Evolutionary conservation across 2,888 invertebrate genomes (phyloP).

Genomic region (Julus scandinavius): DNA sequence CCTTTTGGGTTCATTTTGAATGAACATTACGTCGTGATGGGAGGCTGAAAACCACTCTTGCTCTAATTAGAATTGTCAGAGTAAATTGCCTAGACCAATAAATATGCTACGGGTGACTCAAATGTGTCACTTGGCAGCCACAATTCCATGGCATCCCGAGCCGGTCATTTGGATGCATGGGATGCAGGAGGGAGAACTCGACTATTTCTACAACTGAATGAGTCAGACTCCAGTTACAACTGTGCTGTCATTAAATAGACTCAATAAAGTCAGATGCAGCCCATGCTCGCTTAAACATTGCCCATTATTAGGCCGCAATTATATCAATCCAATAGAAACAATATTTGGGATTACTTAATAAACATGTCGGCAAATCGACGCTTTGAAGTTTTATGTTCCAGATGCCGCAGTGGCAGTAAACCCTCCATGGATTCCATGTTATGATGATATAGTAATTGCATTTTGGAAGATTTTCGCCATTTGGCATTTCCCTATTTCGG

Average conservation of each 20-base stretch:
- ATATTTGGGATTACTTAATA: conserved; percentile 10
- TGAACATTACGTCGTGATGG: conserved; percentile 10
- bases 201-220: neutral
- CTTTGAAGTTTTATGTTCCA: conserved; percentile 24
- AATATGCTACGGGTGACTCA: neutral
- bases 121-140: neutral
- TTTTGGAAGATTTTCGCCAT: too few relatives aligned
- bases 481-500: too few relatives aligned
- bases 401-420: conserved; percentile 12
- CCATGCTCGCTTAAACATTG: neutral
- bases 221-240: neutral
- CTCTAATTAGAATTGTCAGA: conserved; percentile 17
- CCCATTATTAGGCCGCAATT: conserved; percentile 20
- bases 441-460: too few relatives aligned
- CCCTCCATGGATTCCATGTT: too few relatives aligned
- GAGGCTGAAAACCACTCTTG: conserved; percentile 4
- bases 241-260: too few relatives aligned
- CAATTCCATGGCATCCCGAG: neutral
- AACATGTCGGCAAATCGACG: neutral
- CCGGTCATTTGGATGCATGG: neutral
- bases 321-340: neutral
- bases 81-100: neutral
- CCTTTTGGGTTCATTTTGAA: conserved; percentile 10
- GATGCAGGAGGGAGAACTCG: neutral
- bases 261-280: neutral